A percentile compares a stretch with the other conserved stretches of the same genome.
Conservation (phyloP, 2,113 vertebrate genomes). For the Cyanistes caeruleus region DNA sequence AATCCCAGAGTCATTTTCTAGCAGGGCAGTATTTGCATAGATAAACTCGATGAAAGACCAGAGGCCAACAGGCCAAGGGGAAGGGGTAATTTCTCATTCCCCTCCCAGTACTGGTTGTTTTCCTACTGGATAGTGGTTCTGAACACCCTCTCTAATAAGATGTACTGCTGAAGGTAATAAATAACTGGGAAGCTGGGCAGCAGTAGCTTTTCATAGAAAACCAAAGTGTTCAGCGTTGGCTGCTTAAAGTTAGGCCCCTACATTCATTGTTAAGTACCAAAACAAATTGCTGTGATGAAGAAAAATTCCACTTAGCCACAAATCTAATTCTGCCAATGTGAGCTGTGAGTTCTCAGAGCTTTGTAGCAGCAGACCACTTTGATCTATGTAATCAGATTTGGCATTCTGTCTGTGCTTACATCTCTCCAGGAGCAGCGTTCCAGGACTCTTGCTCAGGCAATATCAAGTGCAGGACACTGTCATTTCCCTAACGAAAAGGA, state of each 20-base stretch:
- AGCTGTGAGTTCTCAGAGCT: conserved; percentile 16
- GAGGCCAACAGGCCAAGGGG: not conserved
- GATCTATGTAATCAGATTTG: conserved; percentile 44
- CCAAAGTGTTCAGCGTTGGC: not conserved
- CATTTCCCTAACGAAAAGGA: not conserved
- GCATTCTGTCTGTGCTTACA: not conserved
- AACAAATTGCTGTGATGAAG: conserved; percentile 10
- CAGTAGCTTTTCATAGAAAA: not conserved
- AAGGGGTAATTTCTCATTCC: not conserved
- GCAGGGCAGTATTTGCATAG: conserved; percentile 40
- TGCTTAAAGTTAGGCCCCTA: not conserved
- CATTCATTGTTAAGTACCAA: conserved; percentile 11
- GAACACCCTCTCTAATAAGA: not conserved
- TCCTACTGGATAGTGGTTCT: not conserved
- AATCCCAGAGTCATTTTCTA: conserved; percentile 10
- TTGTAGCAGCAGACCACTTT: conserved; percentile 8
- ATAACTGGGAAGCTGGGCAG: not conserved
- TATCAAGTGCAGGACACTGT: not conserved
- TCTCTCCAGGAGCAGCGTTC: not conserved
- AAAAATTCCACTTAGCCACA: conserved; percentile 48
- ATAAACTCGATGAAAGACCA: not conserved
- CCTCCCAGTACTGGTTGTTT: not conserved
- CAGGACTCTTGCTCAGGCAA: not conserved
- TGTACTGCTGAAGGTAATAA: not conserved
- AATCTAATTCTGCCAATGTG: conserved; percentile 2